Base-by-base conservation (phyloP, 2,113 vertebrate genomes). In the Tyto alba region DNA sequence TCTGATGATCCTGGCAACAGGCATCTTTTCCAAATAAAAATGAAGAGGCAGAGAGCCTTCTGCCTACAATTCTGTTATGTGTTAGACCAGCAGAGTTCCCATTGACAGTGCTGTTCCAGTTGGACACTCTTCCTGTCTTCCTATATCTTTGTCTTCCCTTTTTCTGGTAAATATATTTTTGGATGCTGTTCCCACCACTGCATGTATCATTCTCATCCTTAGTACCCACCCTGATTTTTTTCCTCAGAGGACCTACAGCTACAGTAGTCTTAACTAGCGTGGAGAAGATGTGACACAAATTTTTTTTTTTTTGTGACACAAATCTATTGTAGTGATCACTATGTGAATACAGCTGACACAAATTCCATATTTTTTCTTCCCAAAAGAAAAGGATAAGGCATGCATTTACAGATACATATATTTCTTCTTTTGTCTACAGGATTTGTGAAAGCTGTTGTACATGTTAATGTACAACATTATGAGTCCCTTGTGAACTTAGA, bases 21-120 rank as follows among this genome's bases (percentile, higher is more conserved):
- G 76, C 57, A 74, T 85, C 74, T 90, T 93, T 96, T 96, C 75
- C 80, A 92, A 95, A 91, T 74, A 83, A 95, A 95, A 95, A 81
- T 38, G 20, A 76, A 78, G 48, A 95, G 29, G 22, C 16, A 55
- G 69, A 82, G 43, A 72, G 85, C 43, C 55, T 85, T 16, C 2
- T 88, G 81, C 56, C 69, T 86, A 71, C 18, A 74, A n/a, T 18
- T 94, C 40, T 73, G 41, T 90, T 92, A 34, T 19, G 6, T 74
- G 25, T 85, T 93, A 88, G 72, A 72, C 34, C 32, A 93, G 38
- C 20, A 80, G 71, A 67, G 34, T 87, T 78, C 48, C 67, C 56
- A 41, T 9, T 75, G 57, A 71, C 48, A 71, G 27, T 78, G 29
- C 72, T 84, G 38, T 62, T 94, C 48, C 74, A 90, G 3, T 4